Conservation (phyloP, 2,888 invertebrate genomes). For the Hecatera dysodea region DNA sequence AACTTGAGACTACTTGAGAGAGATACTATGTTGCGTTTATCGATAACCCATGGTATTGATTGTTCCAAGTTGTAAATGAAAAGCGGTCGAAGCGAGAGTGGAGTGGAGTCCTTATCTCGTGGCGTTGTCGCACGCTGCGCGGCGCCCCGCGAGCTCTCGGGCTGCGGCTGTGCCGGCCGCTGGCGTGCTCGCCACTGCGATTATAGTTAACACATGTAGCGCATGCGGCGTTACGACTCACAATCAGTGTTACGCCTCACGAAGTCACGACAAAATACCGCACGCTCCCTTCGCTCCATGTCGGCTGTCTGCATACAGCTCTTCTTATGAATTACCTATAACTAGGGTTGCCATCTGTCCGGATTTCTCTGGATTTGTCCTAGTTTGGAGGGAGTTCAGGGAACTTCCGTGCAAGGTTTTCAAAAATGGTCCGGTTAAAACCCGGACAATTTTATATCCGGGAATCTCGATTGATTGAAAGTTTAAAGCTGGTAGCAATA, state of each 20-base stretch:
- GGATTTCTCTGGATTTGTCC: no score
- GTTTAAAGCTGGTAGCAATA: no score
- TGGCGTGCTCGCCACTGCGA: conserved; percentile 7
- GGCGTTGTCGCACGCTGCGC: conserved; percentile 7
- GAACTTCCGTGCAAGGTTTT: no score
- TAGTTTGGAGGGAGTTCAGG: no score
- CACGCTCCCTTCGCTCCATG: not conserved
- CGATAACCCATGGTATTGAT: not conserved
- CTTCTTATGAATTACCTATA: not conserved
- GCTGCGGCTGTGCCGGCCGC: not conserved
- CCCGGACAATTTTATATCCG: no score
- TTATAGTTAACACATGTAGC: conserved; percentile 17
- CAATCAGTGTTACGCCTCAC: not conserved
- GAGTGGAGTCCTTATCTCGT: not conserved
- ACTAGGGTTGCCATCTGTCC: no score
- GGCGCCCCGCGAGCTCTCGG: no score
- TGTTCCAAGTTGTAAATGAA: not conserved
- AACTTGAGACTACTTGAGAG: not conserved
- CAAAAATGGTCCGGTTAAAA: no score
- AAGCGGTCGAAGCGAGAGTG: not conserved
- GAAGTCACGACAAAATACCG: not conserved
- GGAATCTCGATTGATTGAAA: no score
- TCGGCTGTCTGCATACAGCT: not conserved
- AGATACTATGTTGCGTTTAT: not conserved
- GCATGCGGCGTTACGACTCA: not conserved